phyloP scores from a whole-genome alignment of 2,797 vertebrate species.

The Sternotherus odoratus region DNA sequence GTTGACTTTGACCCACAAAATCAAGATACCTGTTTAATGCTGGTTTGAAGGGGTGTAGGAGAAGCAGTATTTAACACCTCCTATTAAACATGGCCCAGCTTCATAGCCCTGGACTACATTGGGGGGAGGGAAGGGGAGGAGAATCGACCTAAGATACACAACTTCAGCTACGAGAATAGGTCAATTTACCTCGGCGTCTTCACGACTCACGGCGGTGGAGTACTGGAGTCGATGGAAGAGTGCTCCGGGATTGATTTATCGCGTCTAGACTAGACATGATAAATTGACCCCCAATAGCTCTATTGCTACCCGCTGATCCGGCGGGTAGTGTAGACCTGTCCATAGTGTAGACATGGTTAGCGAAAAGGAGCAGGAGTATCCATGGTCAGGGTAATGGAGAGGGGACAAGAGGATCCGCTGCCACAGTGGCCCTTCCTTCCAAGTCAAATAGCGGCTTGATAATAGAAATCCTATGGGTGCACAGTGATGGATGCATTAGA shows the following conservation, averaged over 20 bases:
- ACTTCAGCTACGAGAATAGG: too few species aligned
- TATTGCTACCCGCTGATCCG: too few species aligned
- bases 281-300: too few species aligned
- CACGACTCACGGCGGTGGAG: too few species aligned
- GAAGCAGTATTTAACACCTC: background rate
- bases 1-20: background rate
- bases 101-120: background rate
- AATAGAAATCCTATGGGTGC: background rate
- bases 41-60: background rate
- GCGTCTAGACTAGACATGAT: too few species aligned
- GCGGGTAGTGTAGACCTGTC: too few species aligned
- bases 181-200: too few species aligned
- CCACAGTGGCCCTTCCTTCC: background rate
- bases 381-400: background rate
- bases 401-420: background rate
- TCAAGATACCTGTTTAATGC: background rate
- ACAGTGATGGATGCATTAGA: background rate
- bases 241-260: too few species aligned
- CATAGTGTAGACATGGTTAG: background rate
- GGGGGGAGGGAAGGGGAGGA: too few species aligned
- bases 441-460: background rate
- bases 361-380: background rate
- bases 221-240: too few species aligned
- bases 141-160: too few species aligned
- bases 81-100: background rate